Conservation (phyloP, 2,888 invertebrate genomes). For the Rhagonycha lutea region DNA sequence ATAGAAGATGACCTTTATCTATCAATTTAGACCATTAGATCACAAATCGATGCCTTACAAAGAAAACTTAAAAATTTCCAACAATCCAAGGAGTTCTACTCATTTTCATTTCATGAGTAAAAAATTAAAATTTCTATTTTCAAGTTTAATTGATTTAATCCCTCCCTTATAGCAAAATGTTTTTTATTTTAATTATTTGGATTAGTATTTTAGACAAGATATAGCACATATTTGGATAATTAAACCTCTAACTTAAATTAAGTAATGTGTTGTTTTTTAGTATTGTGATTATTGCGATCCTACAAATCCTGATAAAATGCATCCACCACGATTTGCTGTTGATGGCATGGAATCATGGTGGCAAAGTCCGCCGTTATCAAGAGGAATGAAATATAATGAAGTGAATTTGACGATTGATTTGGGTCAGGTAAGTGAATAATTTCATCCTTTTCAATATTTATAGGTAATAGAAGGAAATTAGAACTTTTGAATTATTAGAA, state of each 20-base stretch:
- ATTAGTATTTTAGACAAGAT: background rate
- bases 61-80: too few relatives aligned
- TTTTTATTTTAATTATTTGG: background rate
- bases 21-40: too few relatives aligned
- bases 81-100: too few relatives aligned
- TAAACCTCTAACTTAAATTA: background rate
- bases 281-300: conserved; percentile 93
- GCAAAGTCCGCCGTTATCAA: conserved; percentile 97
- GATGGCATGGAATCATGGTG: conserved; percentile 98
- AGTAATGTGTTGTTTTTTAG: conserved; percentile 56
- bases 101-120: too few relatives aligned
- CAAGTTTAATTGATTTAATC: too few relatives aligned
- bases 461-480: background rate
- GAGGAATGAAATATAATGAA: conserved; percentile 96
- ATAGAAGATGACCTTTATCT: too few relatives aligned
- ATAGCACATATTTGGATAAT: background rate
- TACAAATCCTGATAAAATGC: conserved; percentile 72
- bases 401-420: conserved; percentile 96
- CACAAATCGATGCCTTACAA: too few relatives aligned
- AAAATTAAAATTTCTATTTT: too few relatives aligned
- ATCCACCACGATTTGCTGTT: conserved; percentile 90
- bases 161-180: background rate
- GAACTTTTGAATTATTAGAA: background rate
- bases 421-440: conserved; percentile 79
- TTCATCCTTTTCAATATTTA: background rate